Evolutionary conservation across 2,113 vertebrate species (phyloP), one percentile per base, ranked within the genome.

Genomic region (Anthoscopus minutus): DNA sequence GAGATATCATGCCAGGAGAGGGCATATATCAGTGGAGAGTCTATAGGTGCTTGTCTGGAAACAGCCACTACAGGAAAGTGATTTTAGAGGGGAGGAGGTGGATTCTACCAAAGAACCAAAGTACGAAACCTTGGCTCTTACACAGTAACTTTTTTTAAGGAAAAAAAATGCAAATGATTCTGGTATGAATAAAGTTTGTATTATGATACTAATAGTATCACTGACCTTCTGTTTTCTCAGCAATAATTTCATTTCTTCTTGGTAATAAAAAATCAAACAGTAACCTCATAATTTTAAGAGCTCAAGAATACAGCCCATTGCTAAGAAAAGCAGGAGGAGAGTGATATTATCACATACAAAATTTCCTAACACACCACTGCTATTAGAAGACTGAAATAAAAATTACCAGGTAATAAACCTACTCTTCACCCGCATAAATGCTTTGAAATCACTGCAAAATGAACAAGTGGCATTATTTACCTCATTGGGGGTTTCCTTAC

Each of bases 381-480:
- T 92, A 93, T 77, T 74, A 80, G 88, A 94, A 89, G 83, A 93
- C 40, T 8, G 13, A 97, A 97, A 82, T 89, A 87, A 93, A 93
- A 92, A 92, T 96, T 95, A 96, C 93, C 95, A 93, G 78, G 64
- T 84, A 94, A 91, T 91, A 97, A 97, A 96, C 95, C 96, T 96
- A 96, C 82, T 96, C 71, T 93, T 96, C 94, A 86, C 79, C 84
- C 88, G 78, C 86, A 83, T 44, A 95, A 96, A 94, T 72, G 83
- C 84, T 96, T 93, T 96, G 88, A 97, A 96, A 96, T 96, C 96
- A 96, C 96, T 97, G 96, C 94, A 97, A 97, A 97, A 97, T 0
- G 95, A 97, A 97, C 82, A 96, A 94, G 94, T 79, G 61, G n/a
- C 69, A 93, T 97, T 97, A 96, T 80, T 96, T 82, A 93, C 82